Conservation (phyloP, 1,140 invertebrate species). For the Diorhabda sublineata region DNA sequence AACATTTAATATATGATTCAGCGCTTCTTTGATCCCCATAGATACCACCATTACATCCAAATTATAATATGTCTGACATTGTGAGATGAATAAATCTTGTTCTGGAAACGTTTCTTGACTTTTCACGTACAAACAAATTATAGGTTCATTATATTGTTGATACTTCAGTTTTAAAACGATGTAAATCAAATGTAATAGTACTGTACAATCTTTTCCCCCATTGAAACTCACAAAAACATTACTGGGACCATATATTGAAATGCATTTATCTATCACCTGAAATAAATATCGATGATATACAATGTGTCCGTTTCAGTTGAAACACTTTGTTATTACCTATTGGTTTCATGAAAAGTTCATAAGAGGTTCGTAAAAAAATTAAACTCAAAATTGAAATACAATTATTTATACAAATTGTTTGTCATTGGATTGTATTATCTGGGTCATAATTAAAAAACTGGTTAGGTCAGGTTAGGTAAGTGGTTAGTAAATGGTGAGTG, state of each 20-base stretch:
- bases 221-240: slow-evolving; percentile 90
- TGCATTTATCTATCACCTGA: slow-evolving; percentile 48
- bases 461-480: too few relatives aligned
- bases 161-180: slow-evolving; percentile 58
- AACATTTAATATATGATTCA: slow-evolving; percentile 59
- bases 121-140: slow-evolving; percentile 67
- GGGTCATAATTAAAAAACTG: background rate
- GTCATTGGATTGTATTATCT: background rate
- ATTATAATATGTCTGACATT: slow-evolving; percentile 66
- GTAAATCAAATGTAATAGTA: slow-evolving; percentile 73
- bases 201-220: slow-evolving; percentile 96
- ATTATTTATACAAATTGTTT: background rate
- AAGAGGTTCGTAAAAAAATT: background rate
- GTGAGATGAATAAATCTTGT: slow-evolving; percentile 77
- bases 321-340: background rate
- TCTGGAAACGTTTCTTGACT: slow-evolving; percentile 76
- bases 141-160: slow-evolving; percentile 27
- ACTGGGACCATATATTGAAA: slow-evolving; percentile 57
- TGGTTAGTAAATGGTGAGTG: too few relatives aligned
- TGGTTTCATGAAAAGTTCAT: background rate
- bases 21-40: slow-evolving; percentile 67
- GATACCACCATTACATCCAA: slow-evolving; percentile 66
- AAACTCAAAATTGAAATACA: background rate
- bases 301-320: background rate
- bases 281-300: slow-evolving; percentile 22